These are phyloP conservation scores for Trissolcus brochymenae DNA, from an alignment of 2,888 invertebrate species.

Conservation along the genomic window DNA sequence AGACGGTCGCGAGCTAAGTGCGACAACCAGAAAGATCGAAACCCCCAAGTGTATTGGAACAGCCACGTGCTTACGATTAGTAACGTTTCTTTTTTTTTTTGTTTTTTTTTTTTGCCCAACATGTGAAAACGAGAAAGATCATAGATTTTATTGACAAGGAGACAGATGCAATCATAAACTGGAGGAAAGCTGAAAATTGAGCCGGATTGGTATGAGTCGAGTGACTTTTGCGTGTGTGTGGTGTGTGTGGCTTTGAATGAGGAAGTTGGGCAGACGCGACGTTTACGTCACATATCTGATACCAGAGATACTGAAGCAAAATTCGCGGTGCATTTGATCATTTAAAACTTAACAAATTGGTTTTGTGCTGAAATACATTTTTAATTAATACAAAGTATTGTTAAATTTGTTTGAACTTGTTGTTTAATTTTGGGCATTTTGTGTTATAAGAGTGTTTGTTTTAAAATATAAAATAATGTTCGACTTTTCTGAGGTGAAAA, in stretches of 20 bases:
- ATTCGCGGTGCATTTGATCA: conserved; percentile 7
- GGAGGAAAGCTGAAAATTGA: conserved; percentile 2
- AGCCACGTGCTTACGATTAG: background rate
- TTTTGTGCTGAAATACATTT: too few relatives aligned
- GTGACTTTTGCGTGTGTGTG: background rate
- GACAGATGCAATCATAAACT: background rate
- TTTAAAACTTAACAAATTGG: too few relatives aligned
- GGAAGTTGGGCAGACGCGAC: conserved; percentile 28
- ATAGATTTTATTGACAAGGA: too few relatives aligned
- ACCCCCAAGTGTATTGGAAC: conserved; percentile 18
- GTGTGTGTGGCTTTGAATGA: conserved; percentile 3
- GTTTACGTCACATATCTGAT: conserved; percentile 21
- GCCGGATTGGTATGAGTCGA: background rate
- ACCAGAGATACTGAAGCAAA: conserved; percentile 12
- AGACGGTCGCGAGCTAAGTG: conserved; percentile 15
- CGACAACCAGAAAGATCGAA: conserved; percentile 13
- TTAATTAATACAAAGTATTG: too few relatives aligned
- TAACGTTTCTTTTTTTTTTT: too few relatives aligned
- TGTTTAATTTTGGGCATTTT: too few relatives aligned
- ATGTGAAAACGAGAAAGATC: too few relatives aligned
- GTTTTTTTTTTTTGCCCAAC: too few relatives aligned
- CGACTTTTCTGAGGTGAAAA: too few relatives aligned
- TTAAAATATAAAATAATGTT: too few relatives aligned
- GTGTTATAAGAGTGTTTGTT: too few relatives aligned
- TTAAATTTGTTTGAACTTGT: too few relatives aligned